phyloP scores from a whole-genome alignment of 2,797 vertebrate genomes.

The Characodon lateralis region DNA sequence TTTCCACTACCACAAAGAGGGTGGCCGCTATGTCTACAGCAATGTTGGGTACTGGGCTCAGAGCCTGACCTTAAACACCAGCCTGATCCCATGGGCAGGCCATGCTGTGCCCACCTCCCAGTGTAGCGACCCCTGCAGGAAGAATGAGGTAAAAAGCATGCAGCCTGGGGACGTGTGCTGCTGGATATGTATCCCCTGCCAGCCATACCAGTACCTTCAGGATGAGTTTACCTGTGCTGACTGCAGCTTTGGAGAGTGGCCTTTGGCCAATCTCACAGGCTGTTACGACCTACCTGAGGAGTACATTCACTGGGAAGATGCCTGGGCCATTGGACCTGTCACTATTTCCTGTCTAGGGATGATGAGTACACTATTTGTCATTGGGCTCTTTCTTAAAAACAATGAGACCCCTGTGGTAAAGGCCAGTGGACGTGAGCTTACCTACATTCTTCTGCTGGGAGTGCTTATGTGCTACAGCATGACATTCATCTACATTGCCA shows the following conservation, averaged over 20 bases:
- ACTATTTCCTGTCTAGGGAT: conserved; percentile 94
- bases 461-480: conserved; percentile 97
- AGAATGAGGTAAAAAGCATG: conserved; percentile 97
- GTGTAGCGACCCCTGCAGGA: conserved; percentile 96
- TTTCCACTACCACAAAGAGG: conserved; percentile 89
- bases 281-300: conserved; percentile 95
- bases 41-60: conserved; percentile 97
- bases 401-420: conserved; percentile 96
- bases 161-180: conserved; percentile 98
- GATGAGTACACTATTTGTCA: conserved; percentile 90
- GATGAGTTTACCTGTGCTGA: conserved; percentile 96
- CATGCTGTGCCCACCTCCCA: conserved; percentile 87
- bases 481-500: conserved; percentile 97
- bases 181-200: conserved; percentile 98
- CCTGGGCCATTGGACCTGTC: conserved; percentile 95
- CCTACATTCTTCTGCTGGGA: conserved; percentile 94
- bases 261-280: conserved; percentile 90
- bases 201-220: conserved; percentile 91
- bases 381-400: conserved; percentile 90
- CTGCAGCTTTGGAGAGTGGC: conserved; percentile 95
- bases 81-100: conserved; percentile 88
- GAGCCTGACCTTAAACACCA: conserved; percentile 88
- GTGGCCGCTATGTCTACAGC: conserved; percentile 86
- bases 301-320: conserved; percentile 95
- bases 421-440: conserved; percentile 96